Percentiles rank a stretch among this genome's conserved stretches.
Conservation (phyloP, 2,888 invertebrate genomes). For the Thelaira solivaga region DNA sequence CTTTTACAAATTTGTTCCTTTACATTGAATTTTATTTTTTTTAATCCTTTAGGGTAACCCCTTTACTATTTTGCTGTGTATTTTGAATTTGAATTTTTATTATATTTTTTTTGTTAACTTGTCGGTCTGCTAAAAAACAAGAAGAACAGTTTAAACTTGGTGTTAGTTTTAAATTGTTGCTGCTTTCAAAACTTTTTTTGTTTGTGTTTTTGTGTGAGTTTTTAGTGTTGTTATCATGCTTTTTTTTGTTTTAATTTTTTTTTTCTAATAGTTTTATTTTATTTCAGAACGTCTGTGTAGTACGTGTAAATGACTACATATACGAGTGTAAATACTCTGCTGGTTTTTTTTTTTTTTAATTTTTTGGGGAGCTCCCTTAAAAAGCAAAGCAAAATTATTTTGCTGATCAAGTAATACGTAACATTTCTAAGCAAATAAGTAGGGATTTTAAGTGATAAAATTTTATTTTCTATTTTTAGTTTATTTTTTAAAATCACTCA, state of each 20-base stretch:
- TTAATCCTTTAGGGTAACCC: not conserved
- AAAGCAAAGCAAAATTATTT: not conserved
- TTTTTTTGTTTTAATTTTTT: not conserved
- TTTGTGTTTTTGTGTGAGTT: slow-evolving; percentile 24
- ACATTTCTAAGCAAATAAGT: too few species aligned
- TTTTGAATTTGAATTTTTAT: not conserved
- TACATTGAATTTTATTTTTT: not conserved
- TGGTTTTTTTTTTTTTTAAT: not conserved
- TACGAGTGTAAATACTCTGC: not conserved
- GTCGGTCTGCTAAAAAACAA: slow-evolving; percentile 12
- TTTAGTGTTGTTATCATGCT: slow-evolving; percentile 1
- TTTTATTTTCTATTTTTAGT: too few species aligned
- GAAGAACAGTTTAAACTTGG: slow-evolving; percentile 20
- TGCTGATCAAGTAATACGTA: not conserved
- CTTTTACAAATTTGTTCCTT: too few species aligned
- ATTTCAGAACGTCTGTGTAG: too few species aligned
- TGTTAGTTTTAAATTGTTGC: slow-evolving; percentile 44
- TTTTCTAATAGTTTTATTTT: too few species aligned
- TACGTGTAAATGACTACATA: too few species aligned
- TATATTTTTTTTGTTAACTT: slow-evolving; percentile 18
- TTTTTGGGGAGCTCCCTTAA: not conserved
- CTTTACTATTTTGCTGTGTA: not conserved
- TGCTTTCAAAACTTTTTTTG: slow-evolving; percentile 35
- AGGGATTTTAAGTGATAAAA: too few species aligned
- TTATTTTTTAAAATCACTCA: too few species aligned